Evolutionary conservation across 1,140 invertebrate genomes (phyloP).

Genomic region (Vollenhovia emeryi): DNA sequence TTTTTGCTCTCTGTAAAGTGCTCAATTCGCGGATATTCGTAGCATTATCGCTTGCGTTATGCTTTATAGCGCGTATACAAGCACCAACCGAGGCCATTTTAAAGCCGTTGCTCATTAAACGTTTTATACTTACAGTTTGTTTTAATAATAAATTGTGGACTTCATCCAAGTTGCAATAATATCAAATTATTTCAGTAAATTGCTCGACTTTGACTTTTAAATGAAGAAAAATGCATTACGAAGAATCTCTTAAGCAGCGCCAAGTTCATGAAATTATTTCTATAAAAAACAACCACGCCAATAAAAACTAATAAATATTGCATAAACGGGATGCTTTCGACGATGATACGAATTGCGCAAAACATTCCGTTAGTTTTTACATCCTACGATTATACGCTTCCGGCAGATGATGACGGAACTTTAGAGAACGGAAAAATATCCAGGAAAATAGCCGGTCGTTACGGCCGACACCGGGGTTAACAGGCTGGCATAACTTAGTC

Average conservation of each 20-base stretch:
- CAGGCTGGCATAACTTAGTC: slow-evolving; percentile 68
- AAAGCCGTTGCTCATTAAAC: background rate
- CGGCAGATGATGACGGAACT: slow-evolving; percentile 30
- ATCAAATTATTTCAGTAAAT: background rate
- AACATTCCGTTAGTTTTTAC: slow-evolving; percentile 4
- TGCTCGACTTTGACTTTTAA: background rate
- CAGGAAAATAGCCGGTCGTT: slow-evolving; percentile 52
- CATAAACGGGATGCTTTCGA: background rate
- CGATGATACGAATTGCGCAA: background rate
- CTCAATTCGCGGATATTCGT: slow-evolving; percentile 38
- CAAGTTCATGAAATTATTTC: background rate
- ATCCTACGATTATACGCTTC: background rate
- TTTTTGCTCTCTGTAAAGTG: slow-evolving; percentile 15
- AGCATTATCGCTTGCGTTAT: background rate
- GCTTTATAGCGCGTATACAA: background rate
- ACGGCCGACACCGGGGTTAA: slow-evolving; percentile 63
- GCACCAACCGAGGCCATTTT: background rate
- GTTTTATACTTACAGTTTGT: background rate
- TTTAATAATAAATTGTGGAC: background rate
- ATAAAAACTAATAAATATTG: slow-evolving; percentile 8
- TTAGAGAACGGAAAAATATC: slow-evolving; percentile 48
- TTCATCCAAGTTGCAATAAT: background rate
- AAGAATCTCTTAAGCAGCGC: background rate
- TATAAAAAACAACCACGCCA: background rate
- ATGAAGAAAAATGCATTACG: too few species aligned